phyloP scores from a whole-genome alignment of 2,113 vertebrate genomes.

The Pelvicachromis taeniatus region DNA sequence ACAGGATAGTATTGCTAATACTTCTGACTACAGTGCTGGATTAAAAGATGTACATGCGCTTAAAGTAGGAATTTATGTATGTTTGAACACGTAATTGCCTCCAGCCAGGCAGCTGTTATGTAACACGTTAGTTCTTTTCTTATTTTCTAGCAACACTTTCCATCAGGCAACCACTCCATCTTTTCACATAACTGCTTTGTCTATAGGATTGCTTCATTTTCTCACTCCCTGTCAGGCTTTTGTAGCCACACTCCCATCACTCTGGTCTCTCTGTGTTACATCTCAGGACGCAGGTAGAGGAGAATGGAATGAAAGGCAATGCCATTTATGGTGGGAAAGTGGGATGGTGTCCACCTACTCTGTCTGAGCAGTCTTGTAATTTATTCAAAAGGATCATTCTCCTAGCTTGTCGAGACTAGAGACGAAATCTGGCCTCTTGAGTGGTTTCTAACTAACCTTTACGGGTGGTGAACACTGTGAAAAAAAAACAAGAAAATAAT shows the following conservation, averaged over 20 bases:
- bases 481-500: not conserved
- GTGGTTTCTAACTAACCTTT: not conserved
- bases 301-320: constrained; percentile 7
- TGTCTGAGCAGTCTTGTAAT: constrained; percentile 1
- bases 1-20: not conserved
- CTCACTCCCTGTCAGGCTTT: not conserved
- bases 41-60: not conserved
- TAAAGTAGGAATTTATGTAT: constrained; percentile 6
- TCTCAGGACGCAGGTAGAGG: not conserved
- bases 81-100: not conserved
- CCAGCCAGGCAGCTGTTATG: constrained; percentile 2
- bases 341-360: not conserved
- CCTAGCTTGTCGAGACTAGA: not conserved
- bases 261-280: not conserved
- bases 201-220: not conserved
- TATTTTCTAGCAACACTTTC: not conserved
- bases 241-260: not conserved
- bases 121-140: not conserved
- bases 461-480: not conserved
- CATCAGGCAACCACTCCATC: not conserved
- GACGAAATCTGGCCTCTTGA: not conserved
- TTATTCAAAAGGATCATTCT: constrained; percentile 5
- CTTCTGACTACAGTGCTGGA: not conserved
- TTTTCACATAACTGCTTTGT: not conserved
- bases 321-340: not conserved